Evolutionary conservation across 2,113 vertebrate species (phyloP).

Genomic region (Rhagologus leucostigma): DNA sequence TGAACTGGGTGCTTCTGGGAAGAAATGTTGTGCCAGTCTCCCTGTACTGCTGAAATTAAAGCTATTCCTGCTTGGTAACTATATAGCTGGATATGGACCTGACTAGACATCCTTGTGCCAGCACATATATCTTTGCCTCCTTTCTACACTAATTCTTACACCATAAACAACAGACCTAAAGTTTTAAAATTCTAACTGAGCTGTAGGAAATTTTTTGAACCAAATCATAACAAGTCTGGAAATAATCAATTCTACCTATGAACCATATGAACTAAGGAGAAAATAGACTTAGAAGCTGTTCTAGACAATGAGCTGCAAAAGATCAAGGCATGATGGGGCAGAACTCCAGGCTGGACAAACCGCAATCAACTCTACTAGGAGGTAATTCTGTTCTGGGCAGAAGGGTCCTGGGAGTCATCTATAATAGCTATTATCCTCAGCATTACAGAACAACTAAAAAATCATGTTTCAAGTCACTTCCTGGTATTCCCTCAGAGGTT

Average conservation of each 20-base stretch:
- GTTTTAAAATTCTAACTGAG: neutral
- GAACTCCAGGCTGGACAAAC: neutral
- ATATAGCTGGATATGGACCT: neutral
- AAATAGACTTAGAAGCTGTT: neutral
- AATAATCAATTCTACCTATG: neutral
- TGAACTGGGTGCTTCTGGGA: neutral
- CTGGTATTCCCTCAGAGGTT: conserved; percentile 25
- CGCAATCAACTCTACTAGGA: neutral
- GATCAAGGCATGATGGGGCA: neutral
- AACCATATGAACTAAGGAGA: neutral
- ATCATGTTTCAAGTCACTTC: conserved; percentile 24
- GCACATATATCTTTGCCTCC: neutral
- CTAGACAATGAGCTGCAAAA: neutral
- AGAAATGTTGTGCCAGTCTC: neutral
- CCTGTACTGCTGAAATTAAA: neutral
- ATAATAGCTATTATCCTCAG: neutral
- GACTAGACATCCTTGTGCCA: neutral
- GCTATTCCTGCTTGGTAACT: neutral
- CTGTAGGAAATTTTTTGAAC: neutral
- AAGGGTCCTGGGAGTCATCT: neutral
- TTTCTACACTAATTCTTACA: neutral
- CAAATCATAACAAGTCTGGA: neutral
- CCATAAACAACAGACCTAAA: neutral
- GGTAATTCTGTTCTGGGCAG: neutral
- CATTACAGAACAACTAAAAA: neutral